Conservation (phyloP, 2,113 vertebrate species). For the Muntiacus muntjak region DNA sequence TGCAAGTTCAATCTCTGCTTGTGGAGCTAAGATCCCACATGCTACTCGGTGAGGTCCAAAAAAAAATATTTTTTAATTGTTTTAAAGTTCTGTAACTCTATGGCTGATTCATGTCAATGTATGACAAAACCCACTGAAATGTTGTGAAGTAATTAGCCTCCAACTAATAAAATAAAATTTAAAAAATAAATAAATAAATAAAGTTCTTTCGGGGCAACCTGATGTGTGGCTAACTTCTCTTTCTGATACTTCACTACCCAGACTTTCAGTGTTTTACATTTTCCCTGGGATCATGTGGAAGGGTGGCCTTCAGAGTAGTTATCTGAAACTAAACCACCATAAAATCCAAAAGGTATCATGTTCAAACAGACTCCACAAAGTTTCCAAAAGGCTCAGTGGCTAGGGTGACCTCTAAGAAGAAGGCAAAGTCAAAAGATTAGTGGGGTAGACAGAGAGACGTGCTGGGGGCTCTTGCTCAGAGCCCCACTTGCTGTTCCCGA, state of each 20-base stretch:
- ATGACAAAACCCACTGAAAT: too few species aligned
- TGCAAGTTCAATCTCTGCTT: not conserved
- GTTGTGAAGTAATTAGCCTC: too few species aligned
- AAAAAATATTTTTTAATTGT: rapidly evolving
- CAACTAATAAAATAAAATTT: too few species aligned
- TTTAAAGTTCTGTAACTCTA: not conserved
- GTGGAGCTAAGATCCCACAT: not conserved
- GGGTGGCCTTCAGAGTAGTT: not conserved
- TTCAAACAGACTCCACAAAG: not conserved
- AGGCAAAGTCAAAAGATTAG: too few species aligned
- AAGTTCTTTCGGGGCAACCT: not conserved
- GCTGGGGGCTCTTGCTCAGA: not conserved
- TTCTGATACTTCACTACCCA: not conserved
- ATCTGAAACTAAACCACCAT: not conserved
- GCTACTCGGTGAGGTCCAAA: rapidly evolving
- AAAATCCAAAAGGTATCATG: not conserved
- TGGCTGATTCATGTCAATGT: too few species aligned
- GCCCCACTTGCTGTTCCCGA: not conserved
- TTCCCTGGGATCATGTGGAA: not conserved
- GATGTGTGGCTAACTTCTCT: not conserved
- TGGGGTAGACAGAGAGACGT: rapidly evolving
- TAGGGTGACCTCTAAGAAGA: not conserved
- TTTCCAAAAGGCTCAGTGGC: not conserved
- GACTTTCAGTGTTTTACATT: not conserved
- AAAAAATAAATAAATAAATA: not conserved